phyloP scores from a whole-genome alignment of 2,113 vertebrate genomes.

The Jacana jacana region DNA sequence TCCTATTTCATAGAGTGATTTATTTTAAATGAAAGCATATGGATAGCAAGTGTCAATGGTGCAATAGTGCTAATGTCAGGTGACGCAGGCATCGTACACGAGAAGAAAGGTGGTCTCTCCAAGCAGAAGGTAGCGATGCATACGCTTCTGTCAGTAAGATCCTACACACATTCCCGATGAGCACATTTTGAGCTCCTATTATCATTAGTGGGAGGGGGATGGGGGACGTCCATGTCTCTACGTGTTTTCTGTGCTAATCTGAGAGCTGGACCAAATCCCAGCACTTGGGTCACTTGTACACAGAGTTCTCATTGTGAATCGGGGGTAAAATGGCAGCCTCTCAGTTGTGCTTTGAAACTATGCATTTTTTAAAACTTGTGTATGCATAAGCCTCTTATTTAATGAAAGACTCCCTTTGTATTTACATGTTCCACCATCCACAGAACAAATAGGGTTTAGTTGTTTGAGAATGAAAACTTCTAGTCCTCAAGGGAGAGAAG shows the following conservation, averaged over 20 bases:
- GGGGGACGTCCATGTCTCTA: conserved; percentile 50
- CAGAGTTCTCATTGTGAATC: conserved; percentile 81
- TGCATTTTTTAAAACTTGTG: conserved; percentile 79
- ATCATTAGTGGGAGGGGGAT: conserved; percentile 21
- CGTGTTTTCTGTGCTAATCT: conserved; percentile 82
- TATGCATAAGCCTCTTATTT: conserved; percentile 83
- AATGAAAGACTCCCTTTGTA: conserved; percentile 83
- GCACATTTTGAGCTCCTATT: conserved; percentile 45
- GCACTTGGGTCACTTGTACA: conserved; percentile 77
- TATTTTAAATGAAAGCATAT: not conserved
- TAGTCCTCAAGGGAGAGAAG: conserved; percentile 59
- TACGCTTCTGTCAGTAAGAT: not conserved
- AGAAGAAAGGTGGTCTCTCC: not conserved
- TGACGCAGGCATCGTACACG: not conserved
- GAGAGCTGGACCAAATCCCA: conserved; percentile 78
- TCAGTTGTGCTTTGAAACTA: conserved; percentile 75
- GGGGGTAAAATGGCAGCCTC: conserved; percentile 74
- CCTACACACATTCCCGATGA: not conserved
- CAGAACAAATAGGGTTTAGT: conserved; percentile 80
- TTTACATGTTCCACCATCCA: conserved; percentile 78
- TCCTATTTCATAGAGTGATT: not conserved
- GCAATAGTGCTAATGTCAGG: not conserved
- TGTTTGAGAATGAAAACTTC: conserved; percentile 76
- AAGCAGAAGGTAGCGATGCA: not conserved
- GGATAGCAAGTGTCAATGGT: not conserved